Percentiles rank a stretch among this genome's conserved stretches.
Conservation (phyloP, 2,113 vertebrate species). For the Cranoglanis bouderius region DNA sequence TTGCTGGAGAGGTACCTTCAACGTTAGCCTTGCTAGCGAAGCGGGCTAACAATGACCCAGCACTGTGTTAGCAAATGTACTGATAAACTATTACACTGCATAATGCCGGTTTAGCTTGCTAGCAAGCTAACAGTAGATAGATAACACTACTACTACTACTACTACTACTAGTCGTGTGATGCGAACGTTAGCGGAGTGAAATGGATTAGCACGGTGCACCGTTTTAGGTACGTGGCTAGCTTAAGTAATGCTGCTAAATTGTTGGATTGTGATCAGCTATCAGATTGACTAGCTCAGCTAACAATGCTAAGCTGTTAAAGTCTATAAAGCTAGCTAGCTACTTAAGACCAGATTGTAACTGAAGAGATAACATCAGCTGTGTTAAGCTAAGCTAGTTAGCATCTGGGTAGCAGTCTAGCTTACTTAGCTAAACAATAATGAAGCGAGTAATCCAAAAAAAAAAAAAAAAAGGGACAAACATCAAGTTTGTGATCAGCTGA, state of each 20-base stretch:
- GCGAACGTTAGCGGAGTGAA: neutral
- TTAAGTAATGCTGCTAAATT: neutral
- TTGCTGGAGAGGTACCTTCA: neutral
- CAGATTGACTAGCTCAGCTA: neutral
- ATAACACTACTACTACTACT: neutral
- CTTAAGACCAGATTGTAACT: neutral
- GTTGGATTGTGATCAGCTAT: no score
- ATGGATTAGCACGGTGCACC: neutral
- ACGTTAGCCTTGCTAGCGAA: neutral
- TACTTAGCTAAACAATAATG: neutral
- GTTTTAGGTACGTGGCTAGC: neutral
- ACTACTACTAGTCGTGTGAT: neutral
- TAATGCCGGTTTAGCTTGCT: neutral
- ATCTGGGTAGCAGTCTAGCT: neutral
- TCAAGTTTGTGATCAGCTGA: neutral
- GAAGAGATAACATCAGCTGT: neutral
- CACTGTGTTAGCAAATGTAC: neutral
- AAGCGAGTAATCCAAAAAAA: neutral
- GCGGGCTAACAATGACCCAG: neutral
- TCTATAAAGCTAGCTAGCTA: neutral
- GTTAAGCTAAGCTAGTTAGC: neutral
- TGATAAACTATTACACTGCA: neutral
- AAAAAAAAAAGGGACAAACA: neutral
- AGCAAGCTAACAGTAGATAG: neutral
- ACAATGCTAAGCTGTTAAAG: neutral